Evolutionary conservation across 2,888 invertebrate species (phyloP).

Genomic region (Gari tellinella): DNA sequence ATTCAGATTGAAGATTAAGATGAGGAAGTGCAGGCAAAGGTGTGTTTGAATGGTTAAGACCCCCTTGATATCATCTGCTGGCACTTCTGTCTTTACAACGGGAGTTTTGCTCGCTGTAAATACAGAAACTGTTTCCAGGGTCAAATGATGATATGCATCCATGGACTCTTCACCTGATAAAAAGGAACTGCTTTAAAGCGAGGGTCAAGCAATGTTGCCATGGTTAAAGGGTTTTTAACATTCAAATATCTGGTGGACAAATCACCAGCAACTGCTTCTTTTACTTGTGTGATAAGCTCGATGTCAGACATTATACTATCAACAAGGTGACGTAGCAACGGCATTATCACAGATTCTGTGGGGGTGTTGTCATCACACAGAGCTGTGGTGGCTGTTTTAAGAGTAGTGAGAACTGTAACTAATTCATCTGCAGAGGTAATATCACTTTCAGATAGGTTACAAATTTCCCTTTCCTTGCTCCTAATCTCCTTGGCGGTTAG

Average conservation of each 20-base stretch:
- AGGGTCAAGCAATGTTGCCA: constrained; percentile 26
- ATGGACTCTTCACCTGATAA: constrained; percentile 16
- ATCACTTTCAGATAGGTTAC: constrained; percentile 22
- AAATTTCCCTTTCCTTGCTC: constrained; percentile 12
- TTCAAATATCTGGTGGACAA: constrained; percentile 12
- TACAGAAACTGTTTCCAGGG: constrained; percentile 9
- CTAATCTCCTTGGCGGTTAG: constrained; percentile 32
- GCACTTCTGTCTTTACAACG: too few relatives aligned
- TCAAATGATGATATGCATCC: constrained; percentile 16
- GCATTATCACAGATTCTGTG: constrained; percentile 40
- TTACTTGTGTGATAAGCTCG: constrained; percentile 4
- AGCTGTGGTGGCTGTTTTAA: constrained; percentile 35
- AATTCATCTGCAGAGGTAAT: constrained; percentile 35
- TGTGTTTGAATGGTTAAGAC: too few relatives aligned
- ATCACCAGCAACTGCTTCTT: constrained; percentile 6
- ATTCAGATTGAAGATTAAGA: too few relatives aligned
- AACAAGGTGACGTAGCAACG: constrained; percentile 29
- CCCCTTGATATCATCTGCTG: too few relatives aligned
- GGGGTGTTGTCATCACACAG: constrained; percentile 40
- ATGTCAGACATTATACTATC: constrained; percentile 5
- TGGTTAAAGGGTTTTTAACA: constrained; percentile 9
- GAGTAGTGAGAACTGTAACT: constrained; percentile 29
- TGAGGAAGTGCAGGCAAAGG: too few relatives aligned
- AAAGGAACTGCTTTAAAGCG: constrained; percentile 39
- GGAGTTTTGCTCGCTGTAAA: too few relatives aligned